phyloP scores from a whole-genome alignment of 2,797 vertebrate species.

The Hemitrygon akajei region DNA sequence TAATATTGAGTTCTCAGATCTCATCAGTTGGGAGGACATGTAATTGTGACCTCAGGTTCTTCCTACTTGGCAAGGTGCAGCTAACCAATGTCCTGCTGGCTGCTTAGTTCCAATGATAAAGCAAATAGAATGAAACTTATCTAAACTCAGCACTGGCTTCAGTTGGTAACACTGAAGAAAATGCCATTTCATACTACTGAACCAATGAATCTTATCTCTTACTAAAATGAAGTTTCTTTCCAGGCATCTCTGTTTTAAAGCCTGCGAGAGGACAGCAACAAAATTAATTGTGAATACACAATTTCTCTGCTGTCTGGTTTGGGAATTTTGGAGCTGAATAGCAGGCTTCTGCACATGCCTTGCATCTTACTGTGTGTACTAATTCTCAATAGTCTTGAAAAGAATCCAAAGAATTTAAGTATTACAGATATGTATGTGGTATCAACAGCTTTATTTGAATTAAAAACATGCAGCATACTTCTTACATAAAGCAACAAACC shows the following conservation, averaged over 20 bases:
- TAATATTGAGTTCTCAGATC: neutral
- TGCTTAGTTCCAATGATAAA: neutral
- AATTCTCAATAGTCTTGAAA: conserved; percentile 30
- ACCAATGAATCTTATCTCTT: neutral
- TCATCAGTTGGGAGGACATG: neutral
- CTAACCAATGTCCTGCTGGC: neutral
- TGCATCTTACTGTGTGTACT: neutral
- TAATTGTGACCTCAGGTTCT: neutral
- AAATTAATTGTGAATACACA: neutral
- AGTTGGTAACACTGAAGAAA: neutral
- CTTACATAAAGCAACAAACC: neutral
- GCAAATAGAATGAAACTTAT: neutral
- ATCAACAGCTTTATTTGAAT: conserved; percentile 22
- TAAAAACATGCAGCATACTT: conserved; percentile 32
- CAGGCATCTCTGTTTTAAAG: neutral
- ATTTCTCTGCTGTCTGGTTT: neutral
- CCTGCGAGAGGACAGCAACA: neutral
- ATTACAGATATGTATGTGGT: conserved; percentile 26
- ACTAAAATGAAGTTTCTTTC: neutral
- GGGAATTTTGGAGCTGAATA: neutral
- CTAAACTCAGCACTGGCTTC: neutral
- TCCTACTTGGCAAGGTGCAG: neutral
- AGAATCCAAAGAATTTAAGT: conserved; percentile 19
- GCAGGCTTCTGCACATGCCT: neutral
- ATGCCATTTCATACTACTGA: too few relatives aligned